These are phyloP conservation scores for Platycheirus albimanus DNA, from an alignment of 2,888 invertebrate genomes.

Conservation along the genomic window DNA sequence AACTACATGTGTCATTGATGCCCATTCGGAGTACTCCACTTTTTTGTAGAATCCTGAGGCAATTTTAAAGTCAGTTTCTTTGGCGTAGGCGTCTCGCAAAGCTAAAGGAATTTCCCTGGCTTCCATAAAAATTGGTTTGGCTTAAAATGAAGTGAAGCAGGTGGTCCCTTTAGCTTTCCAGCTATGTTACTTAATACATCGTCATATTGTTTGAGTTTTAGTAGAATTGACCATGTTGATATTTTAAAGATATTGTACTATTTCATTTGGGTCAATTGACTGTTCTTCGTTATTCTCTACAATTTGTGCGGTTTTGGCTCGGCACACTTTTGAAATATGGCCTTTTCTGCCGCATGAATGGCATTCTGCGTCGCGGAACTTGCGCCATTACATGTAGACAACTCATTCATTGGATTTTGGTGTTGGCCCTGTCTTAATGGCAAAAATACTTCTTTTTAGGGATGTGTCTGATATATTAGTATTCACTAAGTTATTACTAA, in stretches of 20 bases:
- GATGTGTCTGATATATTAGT: too few relatives aligned
- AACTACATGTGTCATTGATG: slow-evolving; percentile 53
- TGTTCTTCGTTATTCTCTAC: neutral
- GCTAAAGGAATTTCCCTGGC: too few relatives aligned
- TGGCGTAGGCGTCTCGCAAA: slow-evolving; percentile 22
- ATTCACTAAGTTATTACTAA: too few relatives aligned
- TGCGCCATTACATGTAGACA: slow-evolving; percentile 35
- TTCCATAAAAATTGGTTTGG: too few relatives aligned
- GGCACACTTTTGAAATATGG: slow-evolving; percentile 2
- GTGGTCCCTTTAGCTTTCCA: slow-evolving; percentile 19
- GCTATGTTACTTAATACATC: too few relatives aligned
- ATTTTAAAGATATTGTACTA: too few relatives aligned
- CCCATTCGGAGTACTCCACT: slow-evolving; percentile 51
- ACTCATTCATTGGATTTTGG: neutral
- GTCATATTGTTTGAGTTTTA: too few relatives aligned
- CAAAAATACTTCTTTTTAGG: too few relatives aligned
- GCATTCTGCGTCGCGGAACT: slow-evolving; percentile 48
- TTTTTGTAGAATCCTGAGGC: slow-evolving; percentile 48
- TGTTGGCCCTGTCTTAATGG: neutral
- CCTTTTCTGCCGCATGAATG: slow-evolving; percentile 41
- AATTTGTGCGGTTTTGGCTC: neutral
- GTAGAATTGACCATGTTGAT: too few relatives aligned
- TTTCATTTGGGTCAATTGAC: neutral
- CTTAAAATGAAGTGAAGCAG: slow-evolving; percentile 23
- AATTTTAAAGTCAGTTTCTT: slow-evolving; percentile 35